Base-by-base conservation (phyloP, 1,140 invertebrate species). In the Olivierus martensii region DNA sequence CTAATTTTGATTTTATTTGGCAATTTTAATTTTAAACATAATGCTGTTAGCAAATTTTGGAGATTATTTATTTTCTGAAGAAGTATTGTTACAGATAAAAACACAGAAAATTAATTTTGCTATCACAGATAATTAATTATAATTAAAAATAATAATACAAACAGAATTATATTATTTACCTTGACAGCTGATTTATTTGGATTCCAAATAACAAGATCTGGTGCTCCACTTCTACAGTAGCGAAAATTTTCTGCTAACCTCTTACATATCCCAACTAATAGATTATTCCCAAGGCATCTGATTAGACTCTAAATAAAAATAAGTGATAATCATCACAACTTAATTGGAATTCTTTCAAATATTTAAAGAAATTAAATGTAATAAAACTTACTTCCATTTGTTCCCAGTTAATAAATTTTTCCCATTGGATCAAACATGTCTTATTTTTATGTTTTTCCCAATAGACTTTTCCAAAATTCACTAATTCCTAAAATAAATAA, bases 191-290 rank as follows among this genome's bases (percentile, higher is more conserved):
- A 47, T 17, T 65, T 75, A 6, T 63, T 34, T 18, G 63, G 60
- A 66, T 87, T 79, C 85, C 85, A 90, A 1, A 88, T 61, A n/a
- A 81, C 77, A 14, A 90, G 73, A 70, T 90, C 86, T 19, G 86
- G 86, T 68, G 89, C 85, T 21, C 86, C 86, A 61, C 77, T 75
- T 48, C 74, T 71, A 58, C 74, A 75, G 57, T 80, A 70, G 39
- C 72, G 69, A 62, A 75, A 80, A 66, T 82, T 70, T 2, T 61
- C 62, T 3, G 75, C 71, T 15, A 84, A 67, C 44, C 79, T 69
- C 46, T 74, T 62, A 61, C 80, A 80, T 35, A 87, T 74, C 0
- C 67, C 73, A n/a, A 73, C 58, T 14, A 83, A 60, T 15, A 72
- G 61, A 22, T 63, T 48, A 7, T 67, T 64, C n/a, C 77, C 75